A percentile compares a stretch with the other conserved stretches of the same genome.
Conservation (phyloP, 2,113 vertebrate genomes). For the Takifugu flavidus region DNA sequence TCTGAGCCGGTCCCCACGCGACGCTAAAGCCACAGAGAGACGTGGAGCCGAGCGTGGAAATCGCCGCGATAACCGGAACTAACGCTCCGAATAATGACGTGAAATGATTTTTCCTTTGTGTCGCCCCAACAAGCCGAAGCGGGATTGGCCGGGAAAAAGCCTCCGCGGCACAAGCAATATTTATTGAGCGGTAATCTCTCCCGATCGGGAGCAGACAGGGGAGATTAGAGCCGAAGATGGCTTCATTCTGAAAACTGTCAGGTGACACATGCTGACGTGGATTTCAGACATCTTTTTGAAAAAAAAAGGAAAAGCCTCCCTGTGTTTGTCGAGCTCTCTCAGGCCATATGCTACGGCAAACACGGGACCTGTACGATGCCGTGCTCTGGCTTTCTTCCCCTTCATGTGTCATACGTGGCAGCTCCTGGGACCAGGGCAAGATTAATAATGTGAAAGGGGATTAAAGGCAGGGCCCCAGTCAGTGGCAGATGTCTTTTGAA, state of each 20-base stretch:
- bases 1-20: slow-evolving; percentile 42
- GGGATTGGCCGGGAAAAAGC: slow-evolving; percentile 58
- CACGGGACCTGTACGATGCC: slow-evolving; percentile 55
- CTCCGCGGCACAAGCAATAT: slow-evolving; percentile 53
- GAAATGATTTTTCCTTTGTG: slow-evolving; percentile 67
- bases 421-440: slow-evolving; percentile 66
- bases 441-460: slow-evolving; percentile 75
- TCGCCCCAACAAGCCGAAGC: slow-evolving; percentile 61
- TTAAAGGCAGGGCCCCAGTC: slow-evolving; percentile 65
- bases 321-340: slow-evolving; percentile 63
- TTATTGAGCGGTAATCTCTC: slow-evolving; percentile 71
- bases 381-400: slow-evolving; percentile 63
- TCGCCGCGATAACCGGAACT: slow-evolving; percentile 70
- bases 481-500: slow-evolving; percentile 66
- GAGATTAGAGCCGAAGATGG: slow-evolving; percentile 66
- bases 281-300: slow-evolving; percentile 53
- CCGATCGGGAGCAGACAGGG: slow-evolving; percentile 65
- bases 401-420: slow-evolving; percentile 64
- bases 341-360: slow-evolving; percentile 63
- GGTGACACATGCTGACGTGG: slow-evolving; percentile 26
- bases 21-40: slow-evolving; percentile 51
- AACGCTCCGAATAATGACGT: slow-evolving; percentile 69
- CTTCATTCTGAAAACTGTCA: slow-evolving; percentile 60
- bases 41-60: slow-evolving; percentile 66
- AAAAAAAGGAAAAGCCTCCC: slow-evolving; percentile 53